These are phyloP conservation scores for Danio tinwini DNA, from an alignment of 2,797 vertebrate species.

Conservation along the genomic window DNA sequence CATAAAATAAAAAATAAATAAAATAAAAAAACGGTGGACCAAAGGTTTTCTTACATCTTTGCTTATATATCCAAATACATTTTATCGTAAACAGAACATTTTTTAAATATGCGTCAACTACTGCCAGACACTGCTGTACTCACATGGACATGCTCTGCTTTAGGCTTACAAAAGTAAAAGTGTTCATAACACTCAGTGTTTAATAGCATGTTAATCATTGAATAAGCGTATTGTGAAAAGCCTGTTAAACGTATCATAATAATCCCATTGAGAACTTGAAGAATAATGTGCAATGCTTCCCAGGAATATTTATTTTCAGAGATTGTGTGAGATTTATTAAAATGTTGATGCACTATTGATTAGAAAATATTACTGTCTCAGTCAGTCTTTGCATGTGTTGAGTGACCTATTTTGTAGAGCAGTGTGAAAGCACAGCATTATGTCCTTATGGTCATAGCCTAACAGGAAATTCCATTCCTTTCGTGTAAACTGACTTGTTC, in stretches of 20 bases:
- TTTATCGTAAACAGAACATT: not conserved
- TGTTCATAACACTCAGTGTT: not conserved
- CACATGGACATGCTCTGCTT: not conserved
- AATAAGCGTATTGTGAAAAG: not conserved
- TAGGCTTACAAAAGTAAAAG: not conserved
- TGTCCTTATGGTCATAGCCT: slow-evolving; percentile 10
- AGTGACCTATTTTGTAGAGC: not conserved
- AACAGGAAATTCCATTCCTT: slow-evolving; percentile 51
- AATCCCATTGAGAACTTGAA: not conserved
- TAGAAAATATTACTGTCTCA: not conserved
- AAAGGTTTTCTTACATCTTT: not conserved
- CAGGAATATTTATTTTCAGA: not conserved
- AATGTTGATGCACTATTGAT: not conserved
- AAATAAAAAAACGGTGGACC: not conserved
- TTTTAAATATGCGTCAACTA: not conserved
- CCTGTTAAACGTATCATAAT: not conserved
- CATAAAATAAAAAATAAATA: no score
- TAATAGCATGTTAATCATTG: not conserved
- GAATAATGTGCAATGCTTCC: not conserved
- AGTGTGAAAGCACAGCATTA: not conserved
- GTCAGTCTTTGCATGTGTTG: not conserved
- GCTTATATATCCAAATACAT: not conserved
- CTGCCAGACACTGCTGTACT: not conserved
- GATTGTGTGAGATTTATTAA: not conserved
- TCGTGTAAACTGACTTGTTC: slow-evolving; percentile 36